These are phyloP conservation scores for Rhopilema esculentum DNA, from an alignment of 30 jellyfish, hydroid and myxozoan species.

Conservation along the genomic window DNA sequence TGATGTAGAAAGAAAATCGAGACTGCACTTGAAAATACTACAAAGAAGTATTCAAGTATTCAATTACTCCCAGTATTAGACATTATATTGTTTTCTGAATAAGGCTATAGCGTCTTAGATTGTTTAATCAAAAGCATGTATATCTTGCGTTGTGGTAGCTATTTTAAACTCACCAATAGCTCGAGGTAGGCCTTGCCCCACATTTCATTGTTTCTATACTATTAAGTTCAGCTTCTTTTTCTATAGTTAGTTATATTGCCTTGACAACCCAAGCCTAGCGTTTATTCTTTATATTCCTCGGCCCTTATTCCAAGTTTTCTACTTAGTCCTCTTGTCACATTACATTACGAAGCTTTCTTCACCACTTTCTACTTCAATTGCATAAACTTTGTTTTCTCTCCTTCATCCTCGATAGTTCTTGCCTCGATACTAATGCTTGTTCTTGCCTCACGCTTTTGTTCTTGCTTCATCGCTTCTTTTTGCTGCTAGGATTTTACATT, in stretches of 20 bases:
- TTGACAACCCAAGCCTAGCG: too few relatives aligned
- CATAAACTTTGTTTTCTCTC: too few relatives aligned
- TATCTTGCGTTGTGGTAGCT: not conserved
- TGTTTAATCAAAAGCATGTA: not conserved
- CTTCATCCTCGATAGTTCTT: too few relatives aligned
- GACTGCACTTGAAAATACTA: not conserved
- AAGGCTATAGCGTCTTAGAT: not conserved
- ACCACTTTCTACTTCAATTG: too few relatives aligned
- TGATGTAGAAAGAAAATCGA: not conserved
- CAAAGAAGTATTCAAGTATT: slow-evolving; percentile 9
- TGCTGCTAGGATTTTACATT: not conserved
- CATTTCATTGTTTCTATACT: not conserved
- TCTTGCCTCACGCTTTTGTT: too few relatives aligned
- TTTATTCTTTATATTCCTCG: too few relatives aligned
- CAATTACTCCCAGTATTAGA: not conserved
- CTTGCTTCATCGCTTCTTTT: not conserved
- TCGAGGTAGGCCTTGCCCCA: not conserved
- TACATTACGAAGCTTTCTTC: too few relatives aligned
- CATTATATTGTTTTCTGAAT: too few relatives aligned
- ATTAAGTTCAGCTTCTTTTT: not conserved
- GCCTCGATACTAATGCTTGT: too few relatives aligned
- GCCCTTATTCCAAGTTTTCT: too few relatives aligned
- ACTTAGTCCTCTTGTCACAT: too few relatives aligned
- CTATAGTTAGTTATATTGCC: too few relatives aligned
- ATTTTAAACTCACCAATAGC: not conserved